Percentiles rank a stretch among this genome's conserved stretches.
Evolutionary conservation across 2,888 invertebrate species (phyloP).

Genomic region (Chrysolina americana): DNA sequence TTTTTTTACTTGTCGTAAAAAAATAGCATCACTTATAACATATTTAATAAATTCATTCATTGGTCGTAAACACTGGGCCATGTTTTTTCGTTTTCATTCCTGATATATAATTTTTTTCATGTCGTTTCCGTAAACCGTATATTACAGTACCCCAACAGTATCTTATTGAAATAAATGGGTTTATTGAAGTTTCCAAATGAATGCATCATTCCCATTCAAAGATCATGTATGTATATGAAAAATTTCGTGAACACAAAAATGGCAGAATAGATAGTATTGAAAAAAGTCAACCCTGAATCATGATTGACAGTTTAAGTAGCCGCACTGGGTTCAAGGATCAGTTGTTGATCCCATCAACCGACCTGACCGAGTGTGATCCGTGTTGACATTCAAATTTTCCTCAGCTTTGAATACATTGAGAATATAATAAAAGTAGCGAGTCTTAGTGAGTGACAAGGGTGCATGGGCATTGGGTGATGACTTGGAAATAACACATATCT

Average conservation of each 20-base stretch:
- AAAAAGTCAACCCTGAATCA: conserved; percentile 31
- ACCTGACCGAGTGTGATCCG: conserved; percentile 67
- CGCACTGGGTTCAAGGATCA: conserved; percentile 58
- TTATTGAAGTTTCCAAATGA: not conserved
- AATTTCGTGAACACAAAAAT: conserved; percentile 15
- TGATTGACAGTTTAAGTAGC: conserved; percentile 60
- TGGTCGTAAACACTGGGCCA: no score
- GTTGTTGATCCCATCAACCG: conserved; percentile 59
- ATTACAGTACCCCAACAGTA: not conserved
- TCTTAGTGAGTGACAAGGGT: conserved; percentile 62
- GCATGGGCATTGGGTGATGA: conserved; percentile 56
- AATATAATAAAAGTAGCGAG: conserved; percentile 64
- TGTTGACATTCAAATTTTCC: conserved; percentile 71
- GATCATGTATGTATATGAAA: not conserved
- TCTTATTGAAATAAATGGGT: no score
- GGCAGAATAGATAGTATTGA: conserved; percentile 22
- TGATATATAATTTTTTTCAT: not conserved
- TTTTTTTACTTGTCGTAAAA: no score
- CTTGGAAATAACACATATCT: conserved; percentile 57
- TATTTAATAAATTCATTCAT: no score
- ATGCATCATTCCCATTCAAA: not conserved
- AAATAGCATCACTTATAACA: no score
- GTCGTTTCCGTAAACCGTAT: not conserved
- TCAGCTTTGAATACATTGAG: conserved; percentile 65
- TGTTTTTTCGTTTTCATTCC: no score